These are phyloP conservation scores for Plemyria rubiginata DNA, from an alignment of 2,888 invertebrate genomes.

Conservation along the genomic window DNA sequence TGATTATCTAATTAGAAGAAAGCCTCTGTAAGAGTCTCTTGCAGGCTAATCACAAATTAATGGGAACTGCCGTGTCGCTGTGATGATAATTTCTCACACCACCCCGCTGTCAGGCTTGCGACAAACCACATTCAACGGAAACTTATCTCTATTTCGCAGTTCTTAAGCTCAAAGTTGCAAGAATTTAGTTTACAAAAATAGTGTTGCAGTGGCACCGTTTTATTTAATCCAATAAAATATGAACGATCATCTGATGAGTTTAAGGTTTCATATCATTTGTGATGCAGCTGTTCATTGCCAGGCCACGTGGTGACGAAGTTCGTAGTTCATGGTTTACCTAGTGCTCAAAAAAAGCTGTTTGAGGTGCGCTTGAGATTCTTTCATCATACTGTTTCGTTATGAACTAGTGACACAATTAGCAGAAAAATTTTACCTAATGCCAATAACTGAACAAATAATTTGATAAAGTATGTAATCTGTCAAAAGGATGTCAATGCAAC, in stretches of 20 bases:
- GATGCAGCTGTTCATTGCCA: no score
- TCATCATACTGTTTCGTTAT: no score
- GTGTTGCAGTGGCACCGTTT: neutral
- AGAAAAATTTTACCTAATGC: no score
- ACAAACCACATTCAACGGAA: constrained; percentile 1
- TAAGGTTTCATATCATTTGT: neutral
- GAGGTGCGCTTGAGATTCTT: no score
- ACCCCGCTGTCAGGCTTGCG: constrained; percentile 24
- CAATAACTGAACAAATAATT: no score
- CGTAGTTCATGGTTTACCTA: no score
- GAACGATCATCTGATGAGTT: neutral
- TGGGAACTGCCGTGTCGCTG: constrained; percentile 56
- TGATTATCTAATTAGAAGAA: constrained; percentile 81
- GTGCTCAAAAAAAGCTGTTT: no score
- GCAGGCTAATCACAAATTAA: constrained; percentile 84
- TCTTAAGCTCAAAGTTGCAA: neutral
- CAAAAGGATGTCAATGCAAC: no score
- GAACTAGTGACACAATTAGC: no score
- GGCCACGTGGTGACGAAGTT: no score
- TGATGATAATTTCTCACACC: constrained; percentile 33
- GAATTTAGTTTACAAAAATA: neutral
- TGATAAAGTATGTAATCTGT: no score
- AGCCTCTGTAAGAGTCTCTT: constrained; percentile 69
- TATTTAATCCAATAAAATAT: neutral
- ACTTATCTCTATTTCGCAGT: neutral